A percentile compares a stretch with the other conserved stretches of the same genome.
These are phyloP conservation scores for Tetragonula carbonaria DNA, from an alignment of 2,888 invertebrate genomes.

Conservation along the genomic window DNA sequence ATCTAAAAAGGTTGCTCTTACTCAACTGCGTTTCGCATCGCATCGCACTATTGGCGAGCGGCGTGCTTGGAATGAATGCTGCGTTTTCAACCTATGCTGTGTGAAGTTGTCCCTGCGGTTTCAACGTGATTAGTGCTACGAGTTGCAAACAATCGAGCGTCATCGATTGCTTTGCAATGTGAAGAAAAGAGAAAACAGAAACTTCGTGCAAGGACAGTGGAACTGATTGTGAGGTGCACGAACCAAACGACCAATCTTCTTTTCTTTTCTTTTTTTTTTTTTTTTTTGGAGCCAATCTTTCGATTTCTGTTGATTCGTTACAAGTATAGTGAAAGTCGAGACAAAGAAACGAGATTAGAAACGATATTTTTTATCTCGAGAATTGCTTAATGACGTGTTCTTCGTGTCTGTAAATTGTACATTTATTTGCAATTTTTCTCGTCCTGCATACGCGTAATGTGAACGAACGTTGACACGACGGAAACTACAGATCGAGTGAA, in stretches of 20 bases:
- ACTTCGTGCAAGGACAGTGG: neutral
- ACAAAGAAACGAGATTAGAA: neutral
- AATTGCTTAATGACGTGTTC: slow-evolving; percentile 14
- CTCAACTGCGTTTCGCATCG: slow-evolving; percentile 54
- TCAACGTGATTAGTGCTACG: slow-evolving; percentile 44
- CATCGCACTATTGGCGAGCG: slow-evolving; percentile 54
- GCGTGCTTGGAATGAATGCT: slow-evolving; percentile 43
- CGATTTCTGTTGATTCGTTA: neutral
- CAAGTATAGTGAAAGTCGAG: neutral
- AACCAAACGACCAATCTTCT: neutral
- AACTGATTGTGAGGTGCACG: neutral
- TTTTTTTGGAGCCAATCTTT: neutral
- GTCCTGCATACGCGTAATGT: slow-evolving; percentile 36
- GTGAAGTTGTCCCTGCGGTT: slow-evolving; percentile 40
- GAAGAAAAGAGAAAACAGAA: slow-evolving; percentile 22
- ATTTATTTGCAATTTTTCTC: slow-evolving; percentile 15
- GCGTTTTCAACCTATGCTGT: slow-evolving; percentile 19
- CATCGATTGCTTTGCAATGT: slow-evolving; percentile 18
- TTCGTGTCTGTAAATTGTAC: slow-evolving; percentile 13
- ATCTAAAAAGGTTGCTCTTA: slow-evolving; percentile 57
- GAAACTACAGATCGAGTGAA: slow-evolving; percentile 45
- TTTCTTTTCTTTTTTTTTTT: neutral
- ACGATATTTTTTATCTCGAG: neutral
- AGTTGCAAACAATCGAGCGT: slow-evolving; percentile 28
- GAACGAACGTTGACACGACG: slow-evolving; percentile 33